phyloP scores from a whole-genome alignment of 1,140 invertebrate species.

The Rhyzopertha dominica region DNA sequence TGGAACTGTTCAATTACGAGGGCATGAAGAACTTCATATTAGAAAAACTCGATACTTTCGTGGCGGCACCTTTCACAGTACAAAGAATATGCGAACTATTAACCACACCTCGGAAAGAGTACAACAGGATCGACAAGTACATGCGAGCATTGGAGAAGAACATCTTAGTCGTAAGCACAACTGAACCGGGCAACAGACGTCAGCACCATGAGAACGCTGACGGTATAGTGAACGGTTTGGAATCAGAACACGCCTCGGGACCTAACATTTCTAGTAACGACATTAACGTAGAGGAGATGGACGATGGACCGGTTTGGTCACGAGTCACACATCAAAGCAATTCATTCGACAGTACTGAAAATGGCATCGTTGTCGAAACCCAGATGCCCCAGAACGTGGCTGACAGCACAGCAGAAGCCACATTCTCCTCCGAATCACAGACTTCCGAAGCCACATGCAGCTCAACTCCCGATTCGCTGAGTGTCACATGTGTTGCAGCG shows the following conservation, averaged over 20 bases:
- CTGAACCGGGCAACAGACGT: slow-evolving; percentile 69
- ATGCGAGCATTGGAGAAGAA: slow-evolving; percentile 93
- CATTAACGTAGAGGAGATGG: slow-evolving; percentile 66
- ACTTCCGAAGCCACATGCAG: slow-evolving; percentile 1
- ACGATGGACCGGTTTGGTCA: slow-evolving; percentile 53
- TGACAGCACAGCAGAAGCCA: not conserved
- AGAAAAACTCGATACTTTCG: slow-evolving; percentile 76
- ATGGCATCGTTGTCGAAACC: slow-evolving; percentile 2
- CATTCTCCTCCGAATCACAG: not conserved
- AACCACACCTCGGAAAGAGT: slow-evolving; percentile 86
- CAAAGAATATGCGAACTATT: slow-evolving; percentile 93
- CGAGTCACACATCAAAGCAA: slow-evolving; percentile 5
- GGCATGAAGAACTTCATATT: slow-evolving; percentile 80
- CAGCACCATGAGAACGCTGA: slow-evolving; percentile 63
- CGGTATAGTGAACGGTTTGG: slow-evolving; percentile 53
- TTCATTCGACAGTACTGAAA: no score
- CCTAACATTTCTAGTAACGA: slow-evolving; percentile 57
- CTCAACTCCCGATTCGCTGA: slow-evolving; percentile 21
- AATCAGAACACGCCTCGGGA: slow-evolving; percentile 48
- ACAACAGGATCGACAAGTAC: slow-evolving; percentile 93
- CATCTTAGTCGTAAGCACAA: slow-evolving; percentile 90
- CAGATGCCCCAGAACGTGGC: slow-evolving; percentile 1
- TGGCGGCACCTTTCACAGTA: slow-evolving; percentile 91
- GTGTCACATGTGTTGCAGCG: slow-evolving; percentile 21
- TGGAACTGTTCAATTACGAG: slow-evolving; percentile 87